phyloP scores from a whole-genome alignment of 1,140 invertebrate species.

The Nasonia longicornis region DNA sequence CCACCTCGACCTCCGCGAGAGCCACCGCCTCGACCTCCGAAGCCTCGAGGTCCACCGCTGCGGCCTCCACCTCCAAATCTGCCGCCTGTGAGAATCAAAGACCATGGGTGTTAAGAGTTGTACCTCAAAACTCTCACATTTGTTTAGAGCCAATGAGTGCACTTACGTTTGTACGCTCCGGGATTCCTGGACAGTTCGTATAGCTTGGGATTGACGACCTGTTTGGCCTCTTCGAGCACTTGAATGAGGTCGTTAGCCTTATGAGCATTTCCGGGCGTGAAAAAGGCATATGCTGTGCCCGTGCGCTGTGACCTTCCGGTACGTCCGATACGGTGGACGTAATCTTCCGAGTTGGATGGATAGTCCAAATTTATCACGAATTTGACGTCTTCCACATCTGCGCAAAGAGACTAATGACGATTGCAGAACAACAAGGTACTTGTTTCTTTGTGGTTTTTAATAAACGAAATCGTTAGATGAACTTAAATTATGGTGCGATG shows the following conservation, averaged over 20 bases:
- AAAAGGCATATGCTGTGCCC: conserved; percentile 91
- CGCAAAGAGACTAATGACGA: conserved; percentile 54
- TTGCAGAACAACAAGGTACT: conserved; percentile 51
- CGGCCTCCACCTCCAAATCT: conserved; percentile 40
- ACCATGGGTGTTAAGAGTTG: background rate
- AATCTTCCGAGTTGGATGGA: conserved; percentile 90
- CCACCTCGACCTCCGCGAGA: conserved; percentile 54
- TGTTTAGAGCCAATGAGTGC: background rate
- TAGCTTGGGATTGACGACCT: conserved; percentile 74
- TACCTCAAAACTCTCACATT: background rate
- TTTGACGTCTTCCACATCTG: conserved; percentile 92
- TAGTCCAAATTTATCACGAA: conserved; percentile 95
- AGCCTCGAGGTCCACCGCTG: conserved; percentile 51
- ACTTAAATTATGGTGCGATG: background rate
- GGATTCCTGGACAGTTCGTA: conserved; percentile 67
- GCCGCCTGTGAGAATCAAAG: background rate
- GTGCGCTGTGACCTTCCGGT: conserved; percentile 86
- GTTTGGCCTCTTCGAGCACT: conserved; percentile 80
- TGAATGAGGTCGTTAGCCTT: conserved; percentile 79
- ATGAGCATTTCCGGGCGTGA: conserved; percentile 82
- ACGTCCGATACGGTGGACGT: conserved; percentile 91
- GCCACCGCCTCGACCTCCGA: conserved; percentile 52
- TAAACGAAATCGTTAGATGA: background rate
- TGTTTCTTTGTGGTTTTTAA: conserved; percentile 64
- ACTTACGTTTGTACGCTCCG: conserved; percentile 63